These are phyloP conservation scores for Philopedon plagiatum DNA, from an alignment of 2,888 invertebrate genomes.

Conservation along the genomic window DNA sequence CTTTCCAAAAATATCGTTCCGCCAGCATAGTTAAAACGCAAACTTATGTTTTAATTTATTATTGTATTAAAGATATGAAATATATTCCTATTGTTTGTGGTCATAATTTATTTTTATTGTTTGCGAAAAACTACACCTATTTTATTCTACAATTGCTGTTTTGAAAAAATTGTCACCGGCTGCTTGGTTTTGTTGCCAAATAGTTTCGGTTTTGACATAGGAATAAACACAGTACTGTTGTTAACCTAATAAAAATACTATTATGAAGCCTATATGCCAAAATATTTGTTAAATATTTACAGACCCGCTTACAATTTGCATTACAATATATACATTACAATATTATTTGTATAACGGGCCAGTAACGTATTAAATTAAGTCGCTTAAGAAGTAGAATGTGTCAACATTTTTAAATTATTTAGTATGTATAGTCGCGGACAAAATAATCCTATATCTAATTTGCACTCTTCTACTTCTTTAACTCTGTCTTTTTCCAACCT, in stretches of 20 bases:
- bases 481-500: no score
- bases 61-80: constrained; percentile 51
- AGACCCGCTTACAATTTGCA: no score
- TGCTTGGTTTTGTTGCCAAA: constrained; percentile 17
- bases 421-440: no score
- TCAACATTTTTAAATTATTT: no score
- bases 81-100: constrained; percentile 46
- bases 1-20: constrained; percentile 57
- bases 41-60: constrained; percentile 50
- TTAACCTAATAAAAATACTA: background rate
- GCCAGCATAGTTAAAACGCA: constrained; percentile 51
- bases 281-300: no score
- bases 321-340: no score
- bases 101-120: constrained; percentile 44
- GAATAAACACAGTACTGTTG: no score
- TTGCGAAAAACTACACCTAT: constrained; percentile 26
- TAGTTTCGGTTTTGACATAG: constrained; percentile 10
- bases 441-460: no score
- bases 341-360: no score
- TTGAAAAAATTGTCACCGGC: constrained; percentile 17
- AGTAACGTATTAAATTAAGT: no score
- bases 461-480: no score
- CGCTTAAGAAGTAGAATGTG: no score
- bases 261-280: background rate
- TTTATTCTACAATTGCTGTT: constrained; percentile 24